Percentiles rank a stretch among this genome's conserved stretches.
phyloP scores from a whole-genome alignment of 2,797 vertebrate species.

The Echeneis naucrates region DNA sequence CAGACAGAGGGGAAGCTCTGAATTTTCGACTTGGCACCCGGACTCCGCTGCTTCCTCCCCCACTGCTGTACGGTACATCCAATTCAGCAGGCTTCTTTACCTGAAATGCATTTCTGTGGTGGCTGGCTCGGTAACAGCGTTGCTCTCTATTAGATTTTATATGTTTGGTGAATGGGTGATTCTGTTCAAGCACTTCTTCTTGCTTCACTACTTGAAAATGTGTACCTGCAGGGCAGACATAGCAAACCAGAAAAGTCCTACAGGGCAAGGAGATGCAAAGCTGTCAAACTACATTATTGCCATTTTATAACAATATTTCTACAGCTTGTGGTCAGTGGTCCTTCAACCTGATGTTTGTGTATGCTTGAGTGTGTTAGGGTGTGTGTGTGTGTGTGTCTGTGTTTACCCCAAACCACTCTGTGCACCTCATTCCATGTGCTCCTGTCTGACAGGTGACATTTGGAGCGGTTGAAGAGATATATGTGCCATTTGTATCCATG shows the following conservation, averaged over 20 bases:
- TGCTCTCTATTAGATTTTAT: conserved; percentile 45
- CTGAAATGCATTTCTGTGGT: conserved; percentile 34
- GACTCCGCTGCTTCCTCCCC: conserved; percentile 48
- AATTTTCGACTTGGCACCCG: conserved; percentile 75
- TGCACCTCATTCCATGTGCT: conserved; percentile 42
- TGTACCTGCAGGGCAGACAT: conserved; percentile 44
- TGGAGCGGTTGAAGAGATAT: conserved; percentile 76
- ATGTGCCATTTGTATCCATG: conserved; percentile 83
- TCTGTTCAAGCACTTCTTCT: conserved; percentile 41
- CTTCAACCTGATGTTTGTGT: conserved; percentile 46
- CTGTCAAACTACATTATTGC: conserved; percentile 70
- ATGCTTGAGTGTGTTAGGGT: conserved; percentile 30
- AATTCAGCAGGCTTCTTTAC: conserved; percentile 55
- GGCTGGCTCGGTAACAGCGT: conserved; percentile 33
- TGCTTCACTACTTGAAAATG: conserved; percentile 36
- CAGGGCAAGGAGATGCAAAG: conserved; percentile 45
- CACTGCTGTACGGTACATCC: conserved; percentile 42
- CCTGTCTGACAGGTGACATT: conserved; percentile 82
- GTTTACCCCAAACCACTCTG: conserved; percentile 66
- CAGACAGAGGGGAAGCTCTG: conserved; percentile 75
- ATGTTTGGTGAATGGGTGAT: conserved; percentile 46
- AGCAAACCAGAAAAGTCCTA: conserved; percentile 19
- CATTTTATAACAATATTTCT: conserved; percentile 61
- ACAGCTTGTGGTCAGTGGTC: conserved; percentile 44
- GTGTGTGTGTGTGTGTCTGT: conserved; percentile 21